Base-by-base conservation (phyloP, 2,888 invertebrate species). In the Monochamus alternatus region DNA sequence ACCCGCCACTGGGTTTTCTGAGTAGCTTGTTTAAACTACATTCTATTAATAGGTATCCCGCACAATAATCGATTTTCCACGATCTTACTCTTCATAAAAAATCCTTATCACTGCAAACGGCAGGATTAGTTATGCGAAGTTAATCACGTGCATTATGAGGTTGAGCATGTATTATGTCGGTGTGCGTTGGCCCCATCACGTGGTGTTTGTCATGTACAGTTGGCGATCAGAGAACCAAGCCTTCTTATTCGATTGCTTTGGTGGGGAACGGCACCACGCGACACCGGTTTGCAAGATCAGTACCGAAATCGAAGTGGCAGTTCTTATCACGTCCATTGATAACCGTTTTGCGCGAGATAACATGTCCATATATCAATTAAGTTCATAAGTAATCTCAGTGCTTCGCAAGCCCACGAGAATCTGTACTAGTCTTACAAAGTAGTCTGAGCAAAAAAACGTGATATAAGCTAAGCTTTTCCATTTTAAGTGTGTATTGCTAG, bases 141-240 rank as follows among this genome's bases (percentile, higher is more conserved):
- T 63, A 69, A 74, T 79, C 79, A 79, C 79, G 79, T 79, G 77
- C 79, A 76, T 75, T 51, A 78, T 73, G 75, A 69, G 73, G 67
- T 64, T 60, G n/a, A n/a, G 14, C n/a, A 55, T 73, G 69, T 60
- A 75, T 73, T 67, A 73, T 75, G 62, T 72, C 59, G 58, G 77
- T 77, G 77, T 80, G 78, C 78, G 77, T 78, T 78, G 72, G 62
- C 72, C 69, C 66, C 62, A 69, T 79, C 79, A 78, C 79, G 79
- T 77, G 81, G 76, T 72, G 44, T 55, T 64, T 67, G 76, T 74
- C 76, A 75, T 63, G 71, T 63, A 71, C 63, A 63, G 71, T 71
- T 63, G 71, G 71, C 71, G 62, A 71, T 71, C 71, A 62, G 14
- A 73, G 62, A 63, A 74, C 74, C 74, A 69, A 69, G 69, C 67